phyloP scores from a whole-genome alignment of 2,797 vertebrate genomes.

The Danio aesculapii region DNA sequence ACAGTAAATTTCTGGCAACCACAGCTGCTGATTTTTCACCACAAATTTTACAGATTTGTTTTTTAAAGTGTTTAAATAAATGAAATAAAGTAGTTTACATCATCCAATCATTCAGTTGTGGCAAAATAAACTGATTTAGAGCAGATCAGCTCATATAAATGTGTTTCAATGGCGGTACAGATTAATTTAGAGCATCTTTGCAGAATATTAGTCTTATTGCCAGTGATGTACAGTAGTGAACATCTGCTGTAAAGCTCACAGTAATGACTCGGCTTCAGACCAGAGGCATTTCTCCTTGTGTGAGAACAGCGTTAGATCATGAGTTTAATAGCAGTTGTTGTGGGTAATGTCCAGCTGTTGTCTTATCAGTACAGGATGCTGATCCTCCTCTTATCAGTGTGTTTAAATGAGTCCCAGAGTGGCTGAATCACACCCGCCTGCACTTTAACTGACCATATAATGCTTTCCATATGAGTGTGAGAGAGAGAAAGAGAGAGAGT shows the following conservation, averaged over 20 bases:
- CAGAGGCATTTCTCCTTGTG: not conserved
- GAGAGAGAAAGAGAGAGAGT: too few species aligned
- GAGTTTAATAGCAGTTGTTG: constrained; percentile 15
- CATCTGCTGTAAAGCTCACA: not conserved
- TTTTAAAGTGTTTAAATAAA: too few species aligned
- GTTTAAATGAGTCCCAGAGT: constrained; percentile 16
- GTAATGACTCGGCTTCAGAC: not conserved
- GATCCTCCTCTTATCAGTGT: constrained; percentile 37
- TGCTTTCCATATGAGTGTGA: not conserved
- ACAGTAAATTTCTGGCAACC: too few species aligned
- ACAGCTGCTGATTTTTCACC: too few species aligned
- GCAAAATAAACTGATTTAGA: too few species aligned
- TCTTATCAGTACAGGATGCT: constrained; percentile 31
- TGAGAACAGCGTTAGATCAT: not conserved
- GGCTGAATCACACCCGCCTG: constrained; percentile 14
- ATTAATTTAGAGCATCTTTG: too few species aligned
- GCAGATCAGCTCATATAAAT: too few species aligned
- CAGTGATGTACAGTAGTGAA: not conserved
- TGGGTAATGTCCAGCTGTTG: constrained; percentile 47
- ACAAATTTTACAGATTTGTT: too few species aligned
- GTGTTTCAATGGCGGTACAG: too few species aligned
- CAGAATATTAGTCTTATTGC: too few species aligned
- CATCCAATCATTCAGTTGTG: too few species aligned
- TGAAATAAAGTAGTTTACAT: too few species aligned
- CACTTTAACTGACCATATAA: not conserved